Base-by-base conservation (phyloP, 2,113 vertebrate species). In the Gracilinanus agilis region DNA sequence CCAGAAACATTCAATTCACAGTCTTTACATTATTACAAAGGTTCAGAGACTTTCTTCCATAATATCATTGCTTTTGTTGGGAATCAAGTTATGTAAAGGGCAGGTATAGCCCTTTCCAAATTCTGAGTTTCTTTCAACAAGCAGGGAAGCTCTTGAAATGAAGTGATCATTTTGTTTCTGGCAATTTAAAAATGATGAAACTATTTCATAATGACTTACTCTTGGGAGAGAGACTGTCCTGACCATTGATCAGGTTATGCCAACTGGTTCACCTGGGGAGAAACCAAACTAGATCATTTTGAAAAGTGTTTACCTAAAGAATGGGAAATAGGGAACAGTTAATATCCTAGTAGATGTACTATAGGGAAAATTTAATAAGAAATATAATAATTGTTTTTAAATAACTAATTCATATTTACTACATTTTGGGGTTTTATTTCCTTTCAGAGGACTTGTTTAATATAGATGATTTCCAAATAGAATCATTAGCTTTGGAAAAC, bases 391-490 rank as follows among this genome's bases (percentile, higher is more conserved):
- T 91, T 93, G 19, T 75, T 53, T 94, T 2, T 96, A 95, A 97
- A 61, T 54, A 55, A 90, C 25, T 91, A n/a, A 29, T 40, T 25
- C 44, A 34, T 90, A 44, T 83, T 90, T 92, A 55, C 83, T 89
- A 8, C 44, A 67, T 93, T 54, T 90, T 49, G 53, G 55, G 53
- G 0, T 54, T 96, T 93, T 96, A 24, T 92, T 92, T 93, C 90
- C 40, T 89, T 44, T 1, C 96, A 99, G 99, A 99, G 98, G 99
- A 99, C 91, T 97, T 99, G 54, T 99, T 99, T 98, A 99, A 99
- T n/a, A 98, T 99, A 53, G 99, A 99, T 93, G 99, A 99, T 97
- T 97, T 96, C 92, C 97, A 99, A 89, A 97, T 99, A 97, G 98
- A 99, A 75, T 96, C 98, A 0, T 98, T 99, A 97, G 98, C 98